Evolutionary conservation across 2,113 vertebrate genomes (phyloP).

Genomic region (Datnioides undecimradiatus): DNA sequence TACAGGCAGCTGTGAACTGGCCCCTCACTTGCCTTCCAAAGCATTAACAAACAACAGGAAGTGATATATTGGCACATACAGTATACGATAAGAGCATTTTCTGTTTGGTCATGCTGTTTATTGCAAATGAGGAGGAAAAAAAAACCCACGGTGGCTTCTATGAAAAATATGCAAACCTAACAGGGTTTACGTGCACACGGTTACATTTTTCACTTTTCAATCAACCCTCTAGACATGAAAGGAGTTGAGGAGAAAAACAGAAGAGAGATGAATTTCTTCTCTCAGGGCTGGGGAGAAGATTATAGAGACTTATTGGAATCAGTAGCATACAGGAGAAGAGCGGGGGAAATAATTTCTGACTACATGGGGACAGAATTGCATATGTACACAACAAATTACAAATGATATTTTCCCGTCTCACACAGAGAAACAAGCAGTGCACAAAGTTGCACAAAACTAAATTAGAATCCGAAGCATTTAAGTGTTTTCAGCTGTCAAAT

Average conservation of each 20-base stretch:
- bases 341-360: constrained; percentile 27
- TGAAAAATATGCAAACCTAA: constrained; percentile 43
- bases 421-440: constrained; percentile 27
- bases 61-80: constrained; percentile 32
- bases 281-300: constrained; percentile 35
- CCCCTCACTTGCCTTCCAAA: neutral
- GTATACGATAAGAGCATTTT: constrained; percentile 20
- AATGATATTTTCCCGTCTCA: constrained; percentile 22
- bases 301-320: constrained; percentile 58
- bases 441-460: constrained; percentile 37
- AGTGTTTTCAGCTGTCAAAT: constrained; percentile 43
- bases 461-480: constrained; percentile 24
- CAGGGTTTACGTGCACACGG: constrained; percentile 12
- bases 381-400: constrained; percentile 63
- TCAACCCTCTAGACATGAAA: constrained; percentile 52
- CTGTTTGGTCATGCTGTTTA: constrained; percentile 55
- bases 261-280: constrained; percentile 47
- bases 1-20: constrained; percentile 34
- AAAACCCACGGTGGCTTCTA: neutral
- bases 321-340: constrained; percentile 28
- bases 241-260: constrained; percentile 51
- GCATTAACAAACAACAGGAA: constrained; percentile 6
- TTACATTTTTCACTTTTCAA: constrained; percentile 68
- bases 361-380: constrained; percentile 31
- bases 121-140: constrained; percentile 54